A percentile compares a stretch with the other conserved stretches of the same genome.
Evolutionary conservation across 2,797 vertebrate species (phyloP).

Genomic region (Benthosema pterotum): DNA sequence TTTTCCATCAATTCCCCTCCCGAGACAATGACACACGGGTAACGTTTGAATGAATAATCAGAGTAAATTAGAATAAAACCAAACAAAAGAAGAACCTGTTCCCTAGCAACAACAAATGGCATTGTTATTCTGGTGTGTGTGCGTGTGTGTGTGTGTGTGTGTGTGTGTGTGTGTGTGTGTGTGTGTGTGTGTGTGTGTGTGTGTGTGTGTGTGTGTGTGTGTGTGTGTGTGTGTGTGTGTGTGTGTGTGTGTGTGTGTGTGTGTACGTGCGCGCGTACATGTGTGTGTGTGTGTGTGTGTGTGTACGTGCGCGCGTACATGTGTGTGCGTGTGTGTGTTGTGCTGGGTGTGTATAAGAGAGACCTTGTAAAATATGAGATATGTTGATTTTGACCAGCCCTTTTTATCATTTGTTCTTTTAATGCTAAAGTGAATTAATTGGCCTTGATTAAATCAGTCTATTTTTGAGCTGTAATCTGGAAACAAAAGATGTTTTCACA

Average conservation of each 20-base stretch:
- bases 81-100: slow-evolving; percentile 71
- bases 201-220: slow-evolving; percentile 32
- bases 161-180: slow-evolving; percentile 5
- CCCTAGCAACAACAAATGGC: slow-evolving; percentile 83
- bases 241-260: too few species aligned
- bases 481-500: slow-evolving; percentile 32
- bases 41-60: slow-evolving; percentile 63
- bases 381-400: too few species aligned
- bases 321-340: too few species aligned
- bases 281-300: too few species aligned
- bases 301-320: too few species aligned
- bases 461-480: slow-evolving; percentile 25
- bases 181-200: not conserved
- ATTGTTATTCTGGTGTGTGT: slow-evolving; percentile 64
- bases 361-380: too few species aligned
- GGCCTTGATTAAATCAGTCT: slow-evolving; percentile 35
- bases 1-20: slow-evolving; percentile 47
- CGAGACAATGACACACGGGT: slow-evolving; percentile 49
- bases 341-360: too few species aligned
- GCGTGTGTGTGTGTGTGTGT: slow-evolving; percentile 19
- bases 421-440: slow-evolving; percentile 27
- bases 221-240: not conserved
- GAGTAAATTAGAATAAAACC: slow-evolving; percentile 73
- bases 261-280: too few species aligned
- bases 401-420: slow-evolving; percentile 13